Evolutionary conservation across 1,140 invertebrate species (phyloP), one percentile per base, ranked within the genome.

Genomic region (Drosophila gunungcola): DNA sequence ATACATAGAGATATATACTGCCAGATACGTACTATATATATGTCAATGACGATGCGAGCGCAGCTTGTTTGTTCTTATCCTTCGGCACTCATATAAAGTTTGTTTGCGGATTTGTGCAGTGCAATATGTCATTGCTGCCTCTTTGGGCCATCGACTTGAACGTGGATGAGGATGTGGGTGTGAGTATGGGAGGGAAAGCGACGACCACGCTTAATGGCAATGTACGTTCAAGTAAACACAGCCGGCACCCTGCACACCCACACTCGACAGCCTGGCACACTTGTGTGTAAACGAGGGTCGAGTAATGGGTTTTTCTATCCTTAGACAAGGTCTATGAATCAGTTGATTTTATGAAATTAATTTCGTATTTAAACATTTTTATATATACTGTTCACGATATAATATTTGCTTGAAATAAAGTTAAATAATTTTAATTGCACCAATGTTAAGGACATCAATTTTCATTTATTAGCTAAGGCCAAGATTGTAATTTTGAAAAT

Each of bases 71-170:
- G 80, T 84, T 84, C 84, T 77, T 83, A 84, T 88, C 84, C 84
- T 89, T 89, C 80, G 84, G 84, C 75, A 89, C 84, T 88, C 84
- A 89, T 88, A 89, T 89, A 90, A 80, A 89, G 84, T 89, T 89
- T 89, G 84, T 89, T 89, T 89, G 84, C 84, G 84, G 84, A 89
- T 89, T 89, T 89, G 84, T 89, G 80, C 84, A 89, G 84, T 60
- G 84, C 84, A 89, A 89, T 89, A 89, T 89, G 84, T 89, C 84
- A 89, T 84, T 89, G 84, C 85, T 75, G 60, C 36, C 55, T 55
- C 70, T 63, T 54, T 74, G 58, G 58, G 39, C 58, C 58, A 73
- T 42, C 52, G 39, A 42, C 32, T 64, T 53, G 75, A 11, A n/a
- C 4, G 13, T 10, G 42, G 7, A 13, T 32, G 57, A 6, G 42